Conservation (phyloP, 2,888 invertebrate genomes). For the Eupithecia tripunctaria region DNA sequence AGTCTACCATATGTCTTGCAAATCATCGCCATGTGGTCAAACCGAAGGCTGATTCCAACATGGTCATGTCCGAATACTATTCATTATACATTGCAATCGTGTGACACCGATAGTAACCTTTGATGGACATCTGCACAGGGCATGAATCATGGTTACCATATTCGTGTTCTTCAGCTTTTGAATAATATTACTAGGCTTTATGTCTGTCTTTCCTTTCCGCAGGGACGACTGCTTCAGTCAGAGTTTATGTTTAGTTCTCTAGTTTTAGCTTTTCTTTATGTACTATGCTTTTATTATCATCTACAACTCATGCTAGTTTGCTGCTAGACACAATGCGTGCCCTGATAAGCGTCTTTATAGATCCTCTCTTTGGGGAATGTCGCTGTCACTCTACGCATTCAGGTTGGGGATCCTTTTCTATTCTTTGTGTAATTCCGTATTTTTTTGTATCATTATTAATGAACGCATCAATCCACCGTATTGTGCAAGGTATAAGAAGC, state of each 20-base stretch:
- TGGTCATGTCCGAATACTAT: slow-evolving; percentile 33
- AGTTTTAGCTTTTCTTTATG: background rate
- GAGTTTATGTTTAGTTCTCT: background rate
- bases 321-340: background rate
- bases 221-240: background rate
- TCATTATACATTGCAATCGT: slow-evolving; percentile 27
- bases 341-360: no score
- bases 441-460: background rate
- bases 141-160: slow-evolving; percentile 25
- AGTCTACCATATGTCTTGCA: slow-evolving; percentile 17
- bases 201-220: background rate
- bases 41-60: slow-evolving; percentile 26
- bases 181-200: background rate
- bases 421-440: background rate
- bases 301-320: background rate
- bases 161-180: background rate
- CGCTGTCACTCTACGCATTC: background rate
- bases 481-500: background rate
- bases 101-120: slow-evolving; percentile 29
- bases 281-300: background rate
- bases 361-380: no score
- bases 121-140: slow-evolving; percentile 27
- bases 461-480: background rate
- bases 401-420: background rate
- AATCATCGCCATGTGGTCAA: slow-evolving; percentile 30